Percentiles rank a stretch among this genome's conserved stretches.
Conservation (phyloP, 64 coral and sea anemone genomes). For the Anthopleura sola region DNA sequence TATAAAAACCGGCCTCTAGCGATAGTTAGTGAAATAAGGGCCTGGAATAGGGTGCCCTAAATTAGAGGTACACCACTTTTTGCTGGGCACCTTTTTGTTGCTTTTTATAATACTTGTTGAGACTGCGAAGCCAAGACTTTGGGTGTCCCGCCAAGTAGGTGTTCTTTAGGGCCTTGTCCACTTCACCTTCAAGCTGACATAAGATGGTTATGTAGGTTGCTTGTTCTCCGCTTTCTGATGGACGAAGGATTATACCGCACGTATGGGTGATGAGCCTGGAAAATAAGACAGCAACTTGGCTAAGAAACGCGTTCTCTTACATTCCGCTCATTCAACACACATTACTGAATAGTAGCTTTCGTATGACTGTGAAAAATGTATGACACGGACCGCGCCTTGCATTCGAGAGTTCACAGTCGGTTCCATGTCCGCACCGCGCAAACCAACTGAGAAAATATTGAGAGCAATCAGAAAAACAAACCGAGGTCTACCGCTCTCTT, state of each 20-base stretch:
- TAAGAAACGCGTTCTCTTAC: background rate
- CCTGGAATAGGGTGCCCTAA: background rate
- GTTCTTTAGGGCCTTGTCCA: constrained; percentile 11
- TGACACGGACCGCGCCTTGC: too few species aligned
- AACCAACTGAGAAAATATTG: too few species aligned
- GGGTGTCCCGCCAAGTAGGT: constrained; percentile 17
- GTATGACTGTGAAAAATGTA: too few species aligned
- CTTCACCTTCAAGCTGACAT: constrained; percentile 12
- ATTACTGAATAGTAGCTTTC: too few species aligned
- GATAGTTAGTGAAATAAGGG: background rate
- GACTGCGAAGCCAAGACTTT: constrained; percentile 4
- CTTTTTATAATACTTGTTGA: constrained; percentile 21
- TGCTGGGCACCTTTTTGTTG: background rate
- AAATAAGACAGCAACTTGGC: background rate
- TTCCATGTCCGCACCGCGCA: too few species aligned
- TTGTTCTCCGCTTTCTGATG: constrained; percentile 7
- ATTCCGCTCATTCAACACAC: background rate
- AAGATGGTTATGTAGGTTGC: constrained; percentile 8
- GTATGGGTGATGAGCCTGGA: constrained; percentile 20
- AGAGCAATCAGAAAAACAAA: too few species aligned
- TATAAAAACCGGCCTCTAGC: background rate
- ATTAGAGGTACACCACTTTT: constrained; percentile 23
- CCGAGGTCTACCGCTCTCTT: too few species aligned
- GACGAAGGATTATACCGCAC: constrained; percentile 14
- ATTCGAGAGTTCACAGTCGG: too few species aligned